Base-by-base conservation (phyloP, 1,140 invertebrate species). In the Ooceraea biroi region DNA sequence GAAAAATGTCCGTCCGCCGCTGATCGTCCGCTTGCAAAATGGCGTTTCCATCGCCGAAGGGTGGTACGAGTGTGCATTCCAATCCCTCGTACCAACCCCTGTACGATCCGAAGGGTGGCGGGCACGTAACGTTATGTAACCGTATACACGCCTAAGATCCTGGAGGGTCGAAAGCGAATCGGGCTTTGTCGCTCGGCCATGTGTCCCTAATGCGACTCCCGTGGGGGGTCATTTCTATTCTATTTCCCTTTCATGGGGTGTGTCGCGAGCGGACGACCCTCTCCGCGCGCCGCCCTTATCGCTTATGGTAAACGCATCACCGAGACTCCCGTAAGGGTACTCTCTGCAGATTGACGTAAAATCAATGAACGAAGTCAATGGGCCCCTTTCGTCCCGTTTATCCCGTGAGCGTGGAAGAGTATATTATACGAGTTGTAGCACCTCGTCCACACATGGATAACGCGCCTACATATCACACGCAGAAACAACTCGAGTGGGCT, bases 281-380 rank as follows among this genome's bases (percentile, higher is more conserved):
- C 22, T 69, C 78, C 83, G 72, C 83, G 60, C n/a, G 66, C 83
- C 58, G 80, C 86, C 85, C 91, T 94, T 92, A 94, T 94, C 92
- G 93, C 87, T 93, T 93, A 94, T 93, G 92, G 92, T 94, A 94
- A 94, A 94, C 93, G 93, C 93, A 94, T 94, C 93, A 93, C 92
- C 91, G 92, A 94, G 90, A 90, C 87, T 73, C 92, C 91, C 88
- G 91, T 92, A 93, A 94, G 91, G 88, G 92, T 89, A 89, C 89
- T 82, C 84, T 82, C 84, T 90, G 87, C 91, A 93, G 93, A 94
- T 94, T 94, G 94, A 94, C 93, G 92, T 94, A 94, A 94, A 94
- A 94, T 94, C 94, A 94, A 94, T 94, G 94, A 94, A 92, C 90
- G 85, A 93, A 94, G 94, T 94, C 94, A 94, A 94, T 94, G 92